Evolutionary conservation across 2,888 invertebrate species (phyloP), one percentile per base, ranked within the genome.

Genomic region (Gymnoscelis rufifasciata): DNA sequence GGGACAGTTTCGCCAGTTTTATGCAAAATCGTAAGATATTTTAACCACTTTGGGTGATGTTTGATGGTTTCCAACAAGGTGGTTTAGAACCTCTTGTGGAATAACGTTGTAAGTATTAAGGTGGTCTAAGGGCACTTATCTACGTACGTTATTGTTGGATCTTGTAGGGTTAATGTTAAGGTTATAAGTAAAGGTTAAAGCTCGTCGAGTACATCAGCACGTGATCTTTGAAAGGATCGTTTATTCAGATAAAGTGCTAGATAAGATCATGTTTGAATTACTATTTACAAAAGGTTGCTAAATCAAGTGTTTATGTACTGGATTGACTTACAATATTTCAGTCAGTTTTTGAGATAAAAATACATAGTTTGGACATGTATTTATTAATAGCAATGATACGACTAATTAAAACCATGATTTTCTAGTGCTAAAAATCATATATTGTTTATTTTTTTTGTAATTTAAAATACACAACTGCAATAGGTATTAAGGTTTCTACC

Each of bases 1-100:
- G n/a, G n/a, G 57, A 59, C 38, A 43, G 19, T 61, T 65, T 64
- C 67, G 71, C 65, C 70, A 66, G 66, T 68, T 48, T 52, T 14
- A 46, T 40, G 54, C 44, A 35, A 19, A 19, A 28, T 41, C 28
- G 29, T 43, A 43, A 14, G 10, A 41, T 28, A 19, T 41, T 30
- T n/a, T 44, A 28, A 47, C 29, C 42, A 39, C 24, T 29, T 35
- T 29, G 38, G 28, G 23, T 44, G 33, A 28, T n/a, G 31, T 33
- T 15, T n/a, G 14, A 38, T 33, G 28, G 37, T 37, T 19, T 40
- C 14, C 52, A 52, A 40, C 38, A 47, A 41, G 40, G 44, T 33
- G 52, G 43, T 56, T 52, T 37, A 46, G 48, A 52, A 53, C 43
- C 51, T 43, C 12, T 36, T 47, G 39, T 41, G 29, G 40, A 45